Base-by-base conservation (phyloP, 2,888 invertebrate genomes). In the Phrixothrix hirtus region DNA sequence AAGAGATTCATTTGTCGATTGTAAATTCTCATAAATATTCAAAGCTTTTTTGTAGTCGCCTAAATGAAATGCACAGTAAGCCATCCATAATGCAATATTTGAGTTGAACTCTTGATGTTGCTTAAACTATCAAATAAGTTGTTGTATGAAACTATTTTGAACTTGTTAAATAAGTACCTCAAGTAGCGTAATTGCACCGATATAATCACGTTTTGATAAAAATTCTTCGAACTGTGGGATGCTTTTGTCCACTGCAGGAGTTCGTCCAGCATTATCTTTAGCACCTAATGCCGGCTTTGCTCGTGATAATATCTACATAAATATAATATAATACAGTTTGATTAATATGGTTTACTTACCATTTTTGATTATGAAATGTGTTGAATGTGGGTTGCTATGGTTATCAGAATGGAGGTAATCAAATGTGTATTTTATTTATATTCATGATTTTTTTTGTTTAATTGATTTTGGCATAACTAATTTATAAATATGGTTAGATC, bases 51-150 rank as follows among this genome's bases (percentile, higher is more conserved):
- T 87, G 77, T 95, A 96, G 71, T 98, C 95, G 1, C 95, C 97
- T 54, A 95, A 80, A 75, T 98, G 97, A 77, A 97, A 99, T 66
- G 89, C 88, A 74, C 96, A 95, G 77, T 95, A 97, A 0, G 92
- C 97, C 55, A 92, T 84, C 97, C 98, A 98, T 61, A 89, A 78
- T 42, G 90, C 88, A 10, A 79, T 78, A 51, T 80, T 78, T n/a
- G 76, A 65, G 57, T 74, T 77, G 17, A 74, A 74, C 58, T 80
- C 79, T 13, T 80, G 79, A 59, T 75, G 76, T 64, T 80, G 77
- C 65, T 79, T 78, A 70, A 82, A 84, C 82, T 83, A 75, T 71
- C 10, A 34, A 26, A 37, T 14, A 35, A 26, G 1, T 17, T n/a
- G 10, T 11, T 15, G 14, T 17, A 32, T 9, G 9, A 17, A 11